Conservation (phyloP, 2,888 invertebrate genomes). For the Agelastica alni region DNA sequence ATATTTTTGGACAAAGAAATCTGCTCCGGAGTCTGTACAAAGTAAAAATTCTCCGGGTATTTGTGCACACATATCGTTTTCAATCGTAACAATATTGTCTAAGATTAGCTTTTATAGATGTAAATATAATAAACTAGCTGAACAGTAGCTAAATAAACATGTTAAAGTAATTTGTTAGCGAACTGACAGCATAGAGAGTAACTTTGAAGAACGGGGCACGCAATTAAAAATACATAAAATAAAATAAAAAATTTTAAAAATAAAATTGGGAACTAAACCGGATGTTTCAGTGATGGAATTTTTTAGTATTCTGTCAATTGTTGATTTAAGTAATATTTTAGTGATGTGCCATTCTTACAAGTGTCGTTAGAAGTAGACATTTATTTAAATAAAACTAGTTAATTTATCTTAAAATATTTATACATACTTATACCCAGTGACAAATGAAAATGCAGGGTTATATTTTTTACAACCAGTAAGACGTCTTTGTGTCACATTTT, state of each 20-base stretch:
- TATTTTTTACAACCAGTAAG: no score
- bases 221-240: slow-evolving; percentile 17
- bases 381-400: slow-evolving; percentile 52
- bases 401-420: slow-evolving; percentile 52
- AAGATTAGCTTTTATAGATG: slow-evolving; percentile 43
- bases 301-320: slow-evolving; percentile 54
- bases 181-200: slow-evolving; percentile 24
- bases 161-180: slow-evolving; percentile 21
- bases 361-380: slow-evolving; percentile 54
- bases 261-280: slow-evolving; percentile 39
- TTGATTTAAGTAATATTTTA: slow-evolving; percentile 45
- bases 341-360: slow-evolving; percentile 56
- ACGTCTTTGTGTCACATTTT: no score
- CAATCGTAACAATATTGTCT: slow-evolving; percentile 25
- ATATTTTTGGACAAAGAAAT: no score
- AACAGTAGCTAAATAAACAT: slow-evolving; percentile 17
- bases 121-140: slow-evolving; percentile 38
- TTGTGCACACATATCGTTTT: slow-evolving; percentile 44
- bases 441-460: no score
- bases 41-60: slow-evolving; percentile 36
- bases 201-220: slow-evolving; percentile 25
- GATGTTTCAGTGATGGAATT: slow-evolving; percentile 56
- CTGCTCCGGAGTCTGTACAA: slow-evolving; percentile 38
- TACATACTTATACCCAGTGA: slow-evolving; percentile 32
- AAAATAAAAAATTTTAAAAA: no score